Base-by-base conservation (phyloP, 2,113 vertebrate species). In the Castor canadensis region DNA sequence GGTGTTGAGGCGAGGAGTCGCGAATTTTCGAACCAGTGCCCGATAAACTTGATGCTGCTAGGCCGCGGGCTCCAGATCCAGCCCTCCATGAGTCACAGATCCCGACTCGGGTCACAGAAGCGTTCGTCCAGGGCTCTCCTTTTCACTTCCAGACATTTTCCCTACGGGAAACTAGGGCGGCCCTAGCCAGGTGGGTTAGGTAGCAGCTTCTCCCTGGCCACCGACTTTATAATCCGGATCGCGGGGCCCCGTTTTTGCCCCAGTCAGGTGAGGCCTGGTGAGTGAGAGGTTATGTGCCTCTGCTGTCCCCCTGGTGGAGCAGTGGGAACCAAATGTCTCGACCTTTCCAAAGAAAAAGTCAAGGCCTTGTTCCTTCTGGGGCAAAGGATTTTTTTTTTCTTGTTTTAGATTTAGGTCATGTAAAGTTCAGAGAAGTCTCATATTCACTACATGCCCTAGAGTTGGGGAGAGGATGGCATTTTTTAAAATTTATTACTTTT, bases 211-310 rank as follows among this genome's bases (percentile, higher is more conserved):
- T 95, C 71, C n/a, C 26, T 35, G 16, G 58, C 38, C 0, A 5
- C 43, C 3, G 19, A 81, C 94, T 96, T 94, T 93, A 56, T 72
- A 80, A 95, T 93, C 47, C 20, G 71, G 95, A 89, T 66, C n/a
- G 10, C 60, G 2, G 75, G 91, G 75, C 89, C 52, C 76, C 87
- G 47, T 95, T 87, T 97, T 93, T 20, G 7, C 26, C 47, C 45
- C 15, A 69, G 64, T 22, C 83, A 40, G 76, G 28, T 1, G 22
- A 97, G 88, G 85, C 93, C 82, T 86, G 82, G 69, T 93, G 52
- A 89, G 67, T 54, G 75, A 0, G n/a, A 92, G 79, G 75, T 35
- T 91, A n/a, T n/a, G n/a, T n/a, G n/a, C n/a, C n/a, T n/a, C n/a
- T n/a, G n/a, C n/a, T n/a, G n/a, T n/a, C n/a, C n/a, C n/a, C n/a